Evolutionary conservation across 2,797 vertebrate species (phyloP), one percentile per base, ranked within the genome.

Genomic region (Cyprinella venusta): DNA sequence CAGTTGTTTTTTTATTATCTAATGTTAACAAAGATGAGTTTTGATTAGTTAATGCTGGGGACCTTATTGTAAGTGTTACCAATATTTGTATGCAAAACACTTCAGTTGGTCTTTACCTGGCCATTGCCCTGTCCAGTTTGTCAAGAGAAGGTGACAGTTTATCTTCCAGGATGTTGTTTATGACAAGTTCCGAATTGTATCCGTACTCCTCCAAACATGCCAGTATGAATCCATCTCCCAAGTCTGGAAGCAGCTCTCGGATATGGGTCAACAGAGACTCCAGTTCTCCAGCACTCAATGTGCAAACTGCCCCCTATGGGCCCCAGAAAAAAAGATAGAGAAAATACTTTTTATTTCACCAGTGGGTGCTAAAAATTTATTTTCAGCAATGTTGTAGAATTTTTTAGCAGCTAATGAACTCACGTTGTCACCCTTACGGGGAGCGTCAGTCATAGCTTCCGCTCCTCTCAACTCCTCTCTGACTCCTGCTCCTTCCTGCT

Each of bases 161-260:
- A 21, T 95, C 94, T 90, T 99, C 98, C 75, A 99, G 94, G 85
- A 99, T 95, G 91, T 99, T 96, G 93, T 99, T 98, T 94, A 99
- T 98, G 80, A 97, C 97, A 81, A 95, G 92, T 93, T 99, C 98
- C 0, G 95, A 86, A 38, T 91, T 90, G 64, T 96, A 97, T 87
- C 87, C 16, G 38, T 97, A 98, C 88, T 97, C 95, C 61, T 96
- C 89, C 88, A 99, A 93, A 86, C 98, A 99, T 85, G 96, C 96
- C 91, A 98, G 88, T 89, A 99, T 92, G 88, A 99, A 99, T 63
- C 97, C 98, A 86, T 99, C 97, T 0, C 97, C 97, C 0, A 99
- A 86, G 16, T 98, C 96, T 0, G 98, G 97, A 59, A 99, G 93
- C 88, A 99, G 92, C 77, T 99, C 98, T 76, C 90, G 94, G 90